These are phyloP conservation scores for Phocoena sinus DNA, from an alignment of 2,113 vertebrate species.

Conservation along the genomic window DNA sequence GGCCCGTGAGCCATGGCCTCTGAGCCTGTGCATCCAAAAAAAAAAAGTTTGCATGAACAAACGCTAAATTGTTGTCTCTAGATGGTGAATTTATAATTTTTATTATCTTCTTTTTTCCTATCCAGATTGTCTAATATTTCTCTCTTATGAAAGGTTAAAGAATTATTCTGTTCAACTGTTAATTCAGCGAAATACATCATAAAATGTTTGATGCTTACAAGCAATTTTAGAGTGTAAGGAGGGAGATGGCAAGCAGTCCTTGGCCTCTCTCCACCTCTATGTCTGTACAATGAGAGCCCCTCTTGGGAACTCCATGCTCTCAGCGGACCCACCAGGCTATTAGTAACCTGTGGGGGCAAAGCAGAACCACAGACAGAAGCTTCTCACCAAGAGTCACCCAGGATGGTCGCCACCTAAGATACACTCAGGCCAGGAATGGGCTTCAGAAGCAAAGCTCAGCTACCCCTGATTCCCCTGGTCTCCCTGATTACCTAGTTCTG, in stretches of 20 bases:
- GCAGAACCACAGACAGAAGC: not conserved
- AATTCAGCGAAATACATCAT: not conserved
- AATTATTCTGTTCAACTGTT: not conserved
- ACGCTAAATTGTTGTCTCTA: not conserved
- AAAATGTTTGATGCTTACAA: not conserved
- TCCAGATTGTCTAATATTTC: not conserved
- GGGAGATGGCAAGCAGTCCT: accelerated
- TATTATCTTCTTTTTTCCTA: not conserved
- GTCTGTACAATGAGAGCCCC: not conserved
- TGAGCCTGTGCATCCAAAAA: no score
- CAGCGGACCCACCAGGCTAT: not conserved
- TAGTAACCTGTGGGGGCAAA: not conserved
- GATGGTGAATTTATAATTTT: not conserved
- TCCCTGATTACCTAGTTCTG: not conserved
- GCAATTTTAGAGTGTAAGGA: not conserved
- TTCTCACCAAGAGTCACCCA: not conserved
- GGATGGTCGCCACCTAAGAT: not conserved
- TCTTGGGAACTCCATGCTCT: not conserved
- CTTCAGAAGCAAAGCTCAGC: not conserved
- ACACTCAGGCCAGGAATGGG: not conserved
- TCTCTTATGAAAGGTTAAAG: not conserved
- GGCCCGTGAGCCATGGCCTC: no score
- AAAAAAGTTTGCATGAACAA: not conserved
- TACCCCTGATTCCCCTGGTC: not conserved
- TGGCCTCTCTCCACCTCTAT: not conserved